Evolutionary conservation across 2,888 invertebrate genomes (phyloP).

Genomic region (Synanthedon myopaeformis): DNA sequence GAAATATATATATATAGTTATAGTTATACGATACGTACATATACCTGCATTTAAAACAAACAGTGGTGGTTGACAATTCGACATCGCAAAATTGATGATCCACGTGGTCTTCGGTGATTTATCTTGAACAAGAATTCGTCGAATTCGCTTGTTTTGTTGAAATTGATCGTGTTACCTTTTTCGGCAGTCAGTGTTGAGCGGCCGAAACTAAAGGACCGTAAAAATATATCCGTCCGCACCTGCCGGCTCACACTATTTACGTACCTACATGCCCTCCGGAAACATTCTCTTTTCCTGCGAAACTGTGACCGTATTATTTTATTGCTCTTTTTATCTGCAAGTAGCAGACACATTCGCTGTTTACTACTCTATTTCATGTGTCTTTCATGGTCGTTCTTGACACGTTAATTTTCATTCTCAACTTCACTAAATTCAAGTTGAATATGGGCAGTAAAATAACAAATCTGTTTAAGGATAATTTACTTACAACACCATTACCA

Average conservation of each 20-base stretch:
- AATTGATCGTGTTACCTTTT: conserved; percentile 36
- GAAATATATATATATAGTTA: too few relatives aligned
- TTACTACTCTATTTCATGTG: not conserved
- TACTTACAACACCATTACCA: too few relatives aligned
- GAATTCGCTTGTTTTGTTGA: conserved; percentile 12
- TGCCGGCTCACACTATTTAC: conserved; percentile 32
- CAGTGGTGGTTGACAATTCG: too few relatives aligned
- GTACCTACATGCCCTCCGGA: conserved; percentile 36
- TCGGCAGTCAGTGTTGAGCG: conserved; percentile 18
- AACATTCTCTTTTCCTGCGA: conserved; percentile 37
- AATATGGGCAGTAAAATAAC: not conserved
- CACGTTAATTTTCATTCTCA: not conserved
- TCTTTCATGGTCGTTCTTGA: not conserved
- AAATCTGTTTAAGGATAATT: not conserved
- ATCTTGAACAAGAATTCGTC: conserved; percentile 10
- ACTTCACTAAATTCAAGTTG: not conserved
- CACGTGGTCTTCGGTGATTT: conserved; percentile 17
- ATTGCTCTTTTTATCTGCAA: conserved; percentile 16
- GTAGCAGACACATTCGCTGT: not conserved
- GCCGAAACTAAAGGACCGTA: conserved; percentile 12
- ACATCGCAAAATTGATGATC: conserved; percentile 20
- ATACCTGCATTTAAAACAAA: too few relatives aligned
- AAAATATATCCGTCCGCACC: conserved; percentile 41
- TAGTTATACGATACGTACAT: too few relatives aligned
- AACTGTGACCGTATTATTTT: conserved; percentile 26